Evolutionary conservation across 2,797 vertebrate species (phyloP), one percentile per base, ranked within the genome.

Genomic region (Erethizon dorsatum): DNA sequence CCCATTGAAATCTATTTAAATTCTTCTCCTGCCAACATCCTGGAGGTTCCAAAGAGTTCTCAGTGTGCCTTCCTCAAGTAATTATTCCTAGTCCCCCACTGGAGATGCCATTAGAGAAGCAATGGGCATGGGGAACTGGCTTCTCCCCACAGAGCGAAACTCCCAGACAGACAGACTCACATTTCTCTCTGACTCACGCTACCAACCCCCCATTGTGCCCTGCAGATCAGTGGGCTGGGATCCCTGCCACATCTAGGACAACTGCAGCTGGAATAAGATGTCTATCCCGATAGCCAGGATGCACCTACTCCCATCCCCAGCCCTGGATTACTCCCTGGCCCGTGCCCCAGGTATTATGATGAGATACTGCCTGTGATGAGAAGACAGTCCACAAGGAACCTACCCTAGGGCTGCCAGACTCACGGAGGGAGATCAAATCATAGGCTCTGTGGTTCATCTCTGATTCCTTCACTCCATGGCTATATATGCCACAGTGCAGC

Each of bases 141-240:
- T 97, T 96, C 93, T 96, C 89, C 50, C 92, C 50, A 82, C 80
- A 84, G 88, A 96, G 88, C 73, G 84, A 98, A 97, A 97, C 96
- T 97, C 90, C 85, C 75, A 95, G 95, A 83, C 90, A 96, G 33
- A 94, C 95, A 94, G 59, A 83, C 67, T 77, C 77, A 65, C 94
- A 96, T 97, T 97, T 97, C 83, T 98, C 95, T 95, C 94, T 97
- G 98, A 97, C 94, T 97, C 97, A 97, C 37, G 50, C 57, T 95
- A 83, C 83, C 97, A 96, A 93, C 65, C 93, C 84, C 88, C 47
- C 71, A 94, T 33, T 75, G 83, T 95, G 95, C 97, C 98, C 97
- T 96, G 94, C 97, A 98, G 96, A 94, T 97, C 97, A 97, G 95
- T 61, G 69, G 96, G 91, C 88, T 97, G 91, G 95, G 95, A 98